Base-by-base conservation (phyloP, 2,797 vertebrate species). In the Cygnus olor region DNA sequence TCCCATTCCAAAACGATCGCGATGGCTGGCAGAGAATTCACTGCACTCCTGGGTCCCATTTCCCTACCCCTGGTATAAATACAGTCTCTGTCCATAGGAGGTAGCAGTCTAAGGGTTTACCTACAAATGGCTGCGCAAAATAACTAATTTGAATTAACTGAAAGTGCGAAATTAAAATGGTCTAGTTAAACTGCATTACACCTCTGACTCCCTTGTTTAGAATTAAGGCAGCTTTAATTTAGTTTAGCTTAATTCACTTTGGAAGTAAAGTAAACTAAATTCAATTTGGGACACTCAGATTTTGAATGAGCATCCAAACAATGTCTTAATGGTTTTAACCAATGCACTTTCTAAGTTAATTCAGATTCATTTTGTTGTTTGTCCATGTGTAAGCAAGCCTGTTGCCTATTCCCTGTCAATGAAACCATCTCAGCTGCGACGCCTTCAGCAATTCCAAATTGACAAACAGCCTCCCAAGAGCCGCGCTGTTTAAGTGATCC, bases 191-290 rank as follows among this genome's bases (percentile, higher is more conserved):
- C 90, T 89, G 71, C 54, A 86, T 95, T 93, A 81, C 70, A 84
- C 58, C 78, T 95, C 78, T 94, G 94, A 88, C 88, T 93, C 88
- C 71, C 78, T 90, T 89, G 83, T 90, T 95, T 94, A 80, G 90
- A 95, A 89, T 90, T 87, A 94, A 94, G 70, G 77, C 83, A 85
- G 64, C 90, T 96, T 96, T 95, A 95, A 95, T 96, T 93, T 95
- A 89, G 93, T 95, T 92, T 89, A 92, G 53, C 65, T 95, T 93
- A 93, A 95, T 95, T 95, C 95, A 92, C 81, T 95, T 95, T 58
- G 79, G 90, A 95, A 95, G 97, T 94, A 57, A 80, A 96, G 90
- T 92, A 79, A 95, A 82, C 88, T 90, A 72, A 95, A 95, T 95
- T 90, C 90, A 96, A 94, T 96, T 94, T 95, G 87, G 81, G 72